Evolutionary conservation across 2,797 vertebrate genomes (phyloP), one percentile per base, ranked within the genome.

Genomic region (Neosalanx taihuensis): DNA sequence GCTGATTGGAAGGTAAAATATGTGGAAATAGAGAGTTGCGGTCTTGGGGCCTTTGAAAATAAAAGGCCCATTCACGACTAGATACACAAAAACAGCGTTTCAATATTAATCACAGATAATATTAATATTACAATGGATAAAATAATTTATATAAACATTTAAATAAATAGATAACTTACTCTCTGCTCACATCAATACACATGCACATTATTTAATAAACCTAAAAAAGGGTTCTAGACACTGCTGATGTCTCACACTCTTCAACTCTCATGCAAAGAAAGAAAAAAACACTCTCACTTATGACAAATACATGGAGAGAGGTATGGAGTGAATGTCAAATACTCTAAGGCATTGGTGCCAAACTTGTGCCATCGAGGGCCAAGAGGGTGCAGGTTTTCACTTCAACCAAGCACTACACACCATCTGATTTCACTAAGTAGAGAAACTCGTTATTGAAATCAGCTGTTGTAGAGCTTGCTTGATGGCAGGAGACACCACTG

Each of bases 51-150:
- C 93, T 95, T 95, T 85, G 87, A 92, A 90, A 95, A 95, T 87
- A 93, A 95, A 96, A 91, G 88, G 81, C 29, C 15, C 26, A 20
- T 29, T 23, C 26, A 20, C 78, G 89, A 87, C 83, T 90, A 88
- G 91, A 93, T 94, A 93, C 92, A 68, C 63, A 64, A 78, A 92
- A 91, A 93, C 94, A 94, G 95, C 93, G 90, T 89, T 92, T 94
- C 92, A 94, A 92, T 85, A 93, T 94, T 94, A 95, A 93, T 94
- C 93, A 94, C 88, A 89, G 94, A 96, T 94, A 4, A 35, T 35
- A 6, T 35, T 35, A 35, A 35, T 6, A 35, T 35, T 35, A 35
- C 33, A 35, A 35, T 35, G 33, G 33, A 35, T 94, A 94, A 93
- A 90, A 93, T 71, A 1, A 65, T 67, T 84, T 71, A 81, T 92